A percentile compares a stretch with the other conserved stretches of the same genome.
These are phyloP conservation scores for Geopemphigus sp. DNA, from an alignment of 1,140 invertebrate species.

Conservation along the genomic window DNA sequence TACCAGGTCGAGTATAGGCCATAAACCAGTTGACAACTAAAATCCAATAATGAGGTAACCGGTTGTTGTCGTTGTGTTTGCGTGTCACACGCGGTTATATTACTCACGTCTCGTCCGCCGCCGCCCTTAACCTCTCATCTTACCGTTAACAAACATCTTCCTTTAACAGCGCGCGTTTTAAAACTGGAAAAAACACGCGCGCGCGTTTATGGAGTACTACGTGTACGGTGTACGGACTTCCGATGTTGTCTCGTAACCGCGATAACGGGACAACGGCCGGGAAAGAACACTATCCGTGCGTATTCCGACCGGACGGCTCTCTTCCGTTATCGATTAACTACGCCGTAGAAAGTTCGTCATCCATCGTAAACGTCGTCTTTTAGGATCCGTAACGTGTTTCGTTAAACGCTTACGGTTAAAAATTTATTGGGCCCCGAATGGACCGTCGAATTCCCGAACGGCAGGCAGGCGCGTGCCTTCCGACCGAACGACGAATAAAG, in stretches of 20 bases:
- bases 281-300: slow-evolving; percentile 16
- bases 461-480: too few species aligned
- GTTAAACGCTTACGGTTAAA: too few species aligned
- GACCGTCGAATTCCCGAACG: too few species aligned
- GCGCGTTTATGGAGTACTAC: too few species aligned
- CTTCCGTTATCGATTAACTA: neutral
- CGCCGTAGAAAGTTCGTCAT: too few species aligned
- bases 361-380: too few species aligned
- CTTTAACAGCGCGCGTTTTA: slow-evolving; percentile 5
- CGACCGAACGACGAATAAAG: too few species aligned
- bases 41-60: slow-evolving; percentile 40
- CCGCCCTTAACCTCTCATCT: slow-evolving; percentile 23
- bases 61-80: slow-evolving; percentile 30
- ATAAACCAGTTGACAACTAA: slow-evolving; percentile 27
- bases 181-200: slow-evolving; percentile 9
- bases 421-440: too few species aligned
- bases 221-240: neutral
- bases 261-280: slow-evolving; percentile 42
- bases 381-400: too few species aligned
- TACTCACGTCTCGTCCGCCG: neutral
- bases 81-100: slow-evolving; percentile 9
- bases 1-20: neutral
- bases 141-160: slow-evolving; percentile 34
- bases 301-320: neutral
- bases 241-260: slow-evolving; percentile 18